Percentiles rank a stretch among this genome's conserved stretches.
These are phyloP conservation scores for Brachionus paranguensis DNA, from an alignment of 1,140 invertebrate species.

Conservation along the genomic window DNA sequence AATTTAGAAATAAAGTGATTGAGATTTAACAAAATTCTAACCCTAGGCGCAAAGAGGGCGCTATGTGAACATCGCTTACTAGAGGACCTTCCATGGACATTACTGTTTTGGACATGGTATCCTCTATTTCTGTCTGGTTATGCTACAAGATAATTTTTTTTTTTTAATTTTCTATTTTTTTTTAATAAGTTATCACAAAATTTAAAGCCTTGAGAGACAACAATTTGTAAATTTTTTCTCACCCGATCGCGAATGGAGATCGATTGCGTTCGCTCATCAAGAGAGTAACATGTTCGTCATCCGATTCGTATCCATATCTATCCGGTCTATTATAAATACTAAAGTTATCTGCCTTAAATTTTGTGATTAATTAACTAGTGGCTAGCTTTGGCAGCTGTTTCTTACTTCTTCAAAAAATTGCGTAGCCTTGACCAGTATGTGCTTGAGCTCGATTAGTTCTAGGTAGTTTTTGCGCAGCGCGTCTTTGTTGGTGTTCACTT, in stretches of 20 bases:
- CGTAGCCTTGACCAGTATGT: slow-evolving; percentile 87
- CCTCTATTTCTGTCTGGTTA: not conserved
- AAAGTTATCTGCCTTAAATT: slow-evolving; percentile 40
- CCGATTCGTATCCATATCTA: not conserved
- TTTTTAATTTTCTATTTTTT: not conserved
- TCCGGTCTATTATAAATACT: slow-evolving; percentile 22
- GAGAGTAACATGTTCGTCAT: slow-evolving; percentile 10
- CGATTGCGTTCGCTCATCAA: slow-evolving; percentile 15
- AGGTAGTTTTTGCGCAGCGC: slow-evolving; percentile 86
- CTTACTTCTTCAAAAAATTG: slow-evolving; percentile 78
- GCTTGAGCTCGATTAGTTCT: slow-evolving; percentile 83
- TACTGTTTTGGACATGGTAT: not conserved
- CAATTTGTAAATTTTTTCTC: not conserved
- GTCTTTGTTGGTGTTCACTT: slow-evolving; percentile 80
- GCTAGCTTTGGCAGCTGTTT: not conserved
- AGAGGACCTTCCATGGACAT: slow-evolving; percentile 21
- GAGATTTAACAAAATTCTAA: slow-evolving; percentile 40
- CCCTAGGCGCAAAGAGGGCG: slow-evolving; percentile 44
- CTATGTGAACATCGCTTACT: not conserved
- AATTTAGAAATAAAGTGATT: not conserved
- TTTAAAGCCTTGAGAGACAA: not conserved
- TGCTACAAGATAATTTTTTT: not conserved
- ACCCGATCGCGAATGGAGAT: slow-evolving; percentile 34
- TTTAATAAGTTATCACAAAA: slow-evolving; percentile 37
- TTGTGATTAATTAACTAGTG: not conserved